A percentile compares a stretch with the other conserved stretches of the same genome.
These are phyloP conservation scores for Cossypha caffra DNA, from an alignment of 2,797 vertebrate species.

Conservation along the genomic window DNA sequence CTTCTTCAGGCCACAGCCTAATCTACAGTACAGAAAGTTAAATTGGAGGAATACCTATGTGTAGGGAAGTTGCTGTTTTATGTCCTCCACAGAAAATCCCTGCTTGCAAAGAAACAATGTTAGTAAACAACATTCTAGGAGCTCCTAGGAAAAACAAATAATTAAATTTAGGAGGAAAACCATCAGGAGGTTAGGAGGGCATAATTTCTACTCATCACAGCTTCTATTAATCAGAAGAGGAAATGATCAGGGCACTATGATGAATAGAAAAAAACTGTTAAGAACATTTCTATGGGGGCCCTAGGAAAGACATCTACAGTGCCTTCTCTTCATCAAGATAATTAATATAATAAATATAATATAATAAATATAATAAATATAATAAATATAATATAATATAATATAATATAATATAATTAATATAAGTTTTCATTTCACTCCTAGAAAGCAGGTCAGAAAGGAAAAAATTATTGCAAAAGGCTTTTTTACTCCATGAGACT, in stretches of 20 bases:
- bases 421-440: no score
- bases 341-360: neutral
- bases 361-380: neutral
- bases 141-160: neutral
- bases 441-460: no score
- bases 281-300: neutral
- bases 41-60: neutral
- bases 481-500: fast-evolving
- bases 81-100: neutral
- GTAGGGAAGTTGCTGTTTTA: neutral
- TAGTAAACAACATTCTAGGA: neutral
- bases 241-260: neutral
- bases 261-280: neutral
- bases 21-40: neutral
- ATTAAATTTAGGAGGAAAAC: neutral
- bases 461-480: no score
- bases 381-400: neutral
- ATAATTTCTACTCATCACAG: neutral
- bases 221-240: neutral
- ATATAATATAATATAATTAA: no score
- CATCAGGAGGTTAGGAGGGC: neutral
- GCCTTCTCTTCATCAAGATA: neutral
- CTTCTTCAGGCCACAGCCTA: neutral
- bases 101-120: neutral
- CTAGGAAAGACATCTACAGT: neutral